A percentile compares a stretch with the other conserved stretches of the same genome.
phyloP scores from a whole-genome alignment of 2,113 vertebrate species.

The Varanus komodoensis region DNA sequence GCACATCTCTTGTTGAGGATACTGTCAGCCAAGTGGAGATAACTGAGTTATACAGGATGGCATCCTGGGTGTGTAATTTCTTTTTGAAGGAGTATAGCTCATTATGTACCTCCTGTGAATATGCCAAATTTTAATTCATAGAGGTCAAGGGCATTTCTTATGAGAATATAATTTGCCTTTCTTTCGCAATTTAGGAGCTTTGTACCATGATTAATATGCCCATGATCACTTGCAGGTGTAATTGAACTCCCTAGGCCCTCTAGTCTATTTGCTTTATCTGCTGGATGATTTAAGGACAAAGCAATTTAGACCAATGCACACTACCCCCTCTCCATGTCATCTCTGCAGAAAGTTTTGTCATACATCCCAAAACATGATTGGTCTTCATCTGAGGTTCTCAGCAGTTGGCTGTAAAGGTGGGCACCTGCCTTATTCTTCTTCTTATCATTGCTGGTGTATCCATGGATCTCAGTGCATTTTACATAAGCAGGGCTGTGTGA shows the following conservation, averaged over 20 bases:
- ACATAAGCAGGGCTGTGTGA: not conserved
- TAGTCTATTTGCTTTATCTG: constrained; percentile 40
- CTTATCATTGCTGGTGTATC: not conserved
- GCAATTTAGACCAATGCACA: not conserved
- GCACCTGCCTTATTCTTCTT: not conserved
- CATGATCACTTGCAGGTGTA: constrained; percentile 35
- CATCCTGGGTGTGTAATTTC: not conserved
- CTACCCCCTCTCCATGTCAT: not conserved
- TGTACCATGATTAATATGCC: constrained; percentile 9
- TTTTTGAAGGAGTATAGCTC: not conserved
- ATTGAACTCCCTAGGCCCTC: constrained; percentile 40
- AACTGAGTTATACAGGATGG: fast-evolving
- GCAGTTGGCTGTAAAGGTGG: not conserved
- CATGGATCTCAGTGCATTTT: not conserved
- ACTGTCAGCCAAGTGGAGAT: not conserved
- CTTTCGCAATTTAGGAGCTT: not conserved
- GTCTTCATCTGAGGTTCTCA: not conserved
- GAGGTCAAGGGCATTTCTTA: constrained; percentile 17
- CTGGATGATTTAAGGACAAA: constrained; percentile 38
- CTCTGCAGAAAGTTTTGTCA: not conserved
- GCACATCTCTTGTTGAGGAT: not conserved
- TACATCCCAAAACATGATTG: constrained; percentile 25
- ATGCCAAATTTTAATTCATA: not conserved
- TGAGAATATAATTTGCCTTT: constrained; percentile 9
- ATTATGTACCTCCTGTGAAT: not conserved